phyloP scores from a whole-genome alignment of 2,888 invertebrate genomes.

The Lasioglossum calceatum region DNA sequence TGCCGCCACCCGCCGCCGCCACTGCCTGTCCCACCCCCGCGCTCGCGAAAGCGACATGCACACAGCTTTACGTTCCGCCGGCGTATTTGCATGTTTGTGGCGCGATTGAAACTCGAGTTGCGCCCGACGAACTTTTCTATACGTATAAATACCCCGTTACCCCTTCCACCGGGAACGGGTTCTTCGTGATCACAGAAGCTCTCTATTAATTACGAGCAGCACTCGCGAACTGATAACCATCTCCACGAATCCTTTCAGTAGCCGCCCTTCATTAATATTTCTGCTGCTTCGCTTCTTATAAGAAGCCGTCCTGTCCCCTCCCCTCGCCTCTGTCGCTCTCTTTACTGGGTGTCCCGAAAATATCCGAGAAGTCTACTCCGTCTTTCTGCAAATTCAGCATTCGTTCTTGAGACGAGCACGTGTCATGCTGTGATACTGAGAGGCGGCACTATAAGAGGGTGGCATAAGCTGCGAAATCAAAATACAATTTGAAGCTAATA shows the following conservation, averaged over 20 bases:
- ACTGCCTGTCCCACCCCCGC: neutral
- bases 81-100: conserved; percentile 16
- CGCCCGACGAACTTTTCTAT: conserved; percentile 6
- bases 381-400: too few relatives aligned
- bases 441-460: too few relatives aligned
- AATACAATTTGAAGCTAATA: too few relatives aligned
- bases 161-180: neutral
- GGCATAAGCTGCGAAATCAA: too few relatives aligned
- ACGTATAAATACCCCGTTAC: conserved; percentile 20
- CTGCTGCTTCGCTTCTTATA: conserved; percentile 61
- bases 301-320: conserved; percentile 2
- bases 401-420: too few relatives aligned
- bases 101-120: conserved; percentile 27
- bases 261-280: conserved; percentile 67
- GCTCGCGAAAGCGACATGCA: neutral
- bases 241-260: conserved; percentile 47
- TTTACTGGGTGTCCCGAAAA: neutral
- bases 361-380: neutral
- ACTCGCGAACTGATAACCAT: conserved; percentile 48
- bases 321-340: neutral
- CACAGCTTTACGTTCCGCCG: neutral
- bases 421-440: too few relatives aligned
- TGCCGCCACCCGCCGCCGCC: neutral
- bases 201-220: conserved; percentile 55
- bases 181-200: conserved; percentile 39